Evolutionary conservation across 2,113 vertebrate genomes (phyloP).

Genomic region (Piaya cayana): DNA sequence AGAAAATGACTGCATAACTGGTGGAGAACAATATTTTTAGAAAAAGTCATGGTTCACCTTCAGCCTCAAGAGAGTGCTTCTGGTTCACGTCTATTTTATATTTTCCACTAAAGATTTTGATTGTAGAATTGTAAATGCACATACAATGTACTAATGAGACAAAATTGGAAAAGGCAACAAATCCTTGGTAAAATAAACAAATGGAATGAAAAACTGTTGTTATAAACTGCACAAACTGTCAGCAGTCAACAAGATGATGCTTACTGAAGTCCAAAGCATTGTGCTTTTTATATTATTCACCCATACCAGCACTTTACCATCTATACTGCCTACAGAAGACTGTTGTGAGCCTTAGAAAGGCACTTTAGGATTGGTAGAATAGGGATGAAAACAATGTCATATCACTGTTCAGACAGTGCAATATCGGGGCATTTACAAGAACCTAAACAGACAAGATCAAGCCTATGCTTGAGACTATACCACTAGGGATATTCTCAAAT

Average conservation of each 20-base stretch:
- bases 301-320: not conserved
- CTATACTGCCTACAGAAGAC: not conserved
- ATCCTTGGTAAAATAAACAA: not conserved
- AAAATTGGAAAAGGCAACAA: not conserved
- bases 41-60: not conserved
- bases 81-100: not conserved
- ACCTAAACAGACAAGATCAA: not conserved
- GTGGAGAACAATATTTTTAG: not conserved
- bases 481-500: not conserved
- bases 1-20: not conserved
- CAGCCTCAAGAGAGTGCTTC: not conserved
- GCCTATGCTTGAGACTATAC: not conserved
- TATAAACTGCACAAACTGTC: not conserved
- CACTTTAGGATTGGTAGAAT: not conserved
- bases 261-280: not conserved
- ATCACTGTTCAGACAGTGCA: not conserved
- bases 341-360: not conserved
- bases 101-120: not conserved
- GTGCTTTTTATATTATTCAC: not conserved
- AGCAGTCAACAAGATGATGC: not conserved
- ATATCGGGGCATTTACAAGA: not conserved
- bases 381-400: not conserved
- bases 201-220: not conserved
- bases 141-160: not conserved
- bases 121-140: not conserved